Evolutionary conservation across 2,797 vertebrate genomes (phyloP).

Genomic region (Paramormyrops hopkinsi): DNA sequence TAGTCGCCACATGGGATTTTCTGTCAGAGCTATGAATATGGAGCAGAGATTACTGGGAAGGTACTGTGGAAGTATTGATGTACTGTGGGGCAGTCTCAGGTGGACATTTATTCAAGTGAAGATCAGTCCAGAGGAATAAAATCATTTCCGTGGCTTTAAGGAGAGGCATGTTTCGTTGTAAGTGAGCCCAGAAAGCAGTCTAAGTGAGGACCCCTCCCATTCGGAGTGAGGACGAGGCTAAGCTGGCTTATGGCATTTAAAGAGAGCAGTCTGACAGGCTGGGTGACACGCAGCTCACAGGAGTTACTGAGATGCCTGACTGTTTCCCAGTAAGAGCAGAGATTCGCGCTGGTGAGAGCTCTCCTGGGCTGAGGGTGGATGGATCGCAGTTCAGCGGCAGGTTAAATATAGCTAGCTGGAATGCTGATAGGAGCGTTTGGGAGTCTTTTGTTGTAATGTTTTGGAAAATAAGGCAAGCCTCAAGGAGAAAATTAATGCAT

Average conservation of each 20-base stretch:
- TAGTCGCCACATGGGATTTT: background rate
- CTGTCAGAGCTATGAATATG: background rate
- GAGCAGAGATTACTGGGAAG: background rate
- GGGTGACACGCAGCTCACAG: background rate
- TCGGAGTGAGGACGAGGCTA: background rate
- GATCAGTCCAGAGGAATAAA: conserved; percentile 4
- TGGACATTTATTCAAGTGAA: background rate
- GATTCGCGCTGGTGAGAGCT: background rate
- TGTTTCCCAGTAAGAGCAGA: conserved; percentile 9
- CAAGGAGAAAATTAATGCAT: background rate
- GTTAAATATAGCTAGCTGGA: conserved; percentile 5
- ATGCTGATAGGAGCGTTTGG: background rate
- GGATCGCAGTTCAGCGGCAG: background rate
- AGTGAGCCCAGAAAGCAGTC: background rate
- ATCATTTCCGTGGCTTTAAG: background rate
- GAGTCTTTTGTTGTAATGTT: background rate
- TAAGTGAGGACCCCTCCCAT: background rate
- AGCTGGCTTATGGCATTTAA: conserved; percentile 2
- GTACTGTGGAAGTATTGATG: background rate
- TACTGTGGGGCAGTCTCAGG: background rate
- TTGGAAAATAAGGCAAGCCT: background rate
- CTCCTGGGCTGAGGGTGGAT: background rate
- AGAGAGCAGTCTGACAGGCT: background rate
- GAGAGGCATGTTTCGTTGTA: background rate
- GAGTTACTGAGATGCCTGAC: background rate